Base-by-base conservation (phyloP, 1,140 invertebrate species). In the Heliconius melpomene region DNA sequence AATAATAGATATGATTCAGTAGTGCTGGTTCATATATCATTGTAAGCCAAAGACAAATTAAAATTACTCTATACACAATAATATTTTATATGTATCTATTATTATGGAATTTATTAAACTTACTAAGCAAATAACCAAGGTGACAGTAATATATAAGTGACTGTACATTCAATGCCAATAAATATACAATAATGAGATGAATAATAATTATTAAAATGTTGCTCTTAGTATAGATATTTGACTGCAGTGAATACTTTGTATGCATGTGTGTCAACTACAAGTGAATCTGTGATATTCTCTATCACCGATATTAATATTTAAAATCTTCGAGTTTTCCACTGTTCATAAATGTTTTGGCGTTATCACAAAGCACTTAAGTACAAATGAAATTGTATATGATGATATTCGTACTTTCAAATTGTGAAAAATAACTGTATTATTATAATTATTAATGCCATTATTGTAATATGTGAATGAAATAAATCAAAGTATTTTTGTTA, bases 291-390 rank as follows among this genome's bases (percentile, higher is more conserved):
- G 84, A 87, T 87, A 85, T 74, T 79, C 52, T 77, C 52, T 77
- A 85, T 86, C 85, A 86, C 85, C 80, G 82, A 82, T 77, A 79
- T 77, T 83, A 72, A 75, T 75, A 38, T 70, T 78, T 79, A 79
- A 78, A 82, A 78, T 77, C 32, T 57, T 77, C 29, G 72, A 32
- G 72, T 84, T 79, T 79, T 79, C 84, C 73, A 76, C 79, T 82
- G 78, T 79, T 79, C 60, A 60, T 75, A 80, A 74, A 60, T 80
- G 76, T 78, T 82, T 83, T 79, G 74, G 80, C 79, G 82, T 84
- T 86, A 85, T 82, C 80, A 83, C 82, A 85, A 86, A 83, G 88
- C 88, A 91, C 88, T 90, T 84, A 86, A 92, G 91, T 93, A 93
- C 91, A 93, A 93, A 93, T 86, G 73, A 81, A 86, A 85, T 85